Conservation (phyloP, 2,113 vertebrate genomes). For the Melanotaenia duboulayi region DNA sequence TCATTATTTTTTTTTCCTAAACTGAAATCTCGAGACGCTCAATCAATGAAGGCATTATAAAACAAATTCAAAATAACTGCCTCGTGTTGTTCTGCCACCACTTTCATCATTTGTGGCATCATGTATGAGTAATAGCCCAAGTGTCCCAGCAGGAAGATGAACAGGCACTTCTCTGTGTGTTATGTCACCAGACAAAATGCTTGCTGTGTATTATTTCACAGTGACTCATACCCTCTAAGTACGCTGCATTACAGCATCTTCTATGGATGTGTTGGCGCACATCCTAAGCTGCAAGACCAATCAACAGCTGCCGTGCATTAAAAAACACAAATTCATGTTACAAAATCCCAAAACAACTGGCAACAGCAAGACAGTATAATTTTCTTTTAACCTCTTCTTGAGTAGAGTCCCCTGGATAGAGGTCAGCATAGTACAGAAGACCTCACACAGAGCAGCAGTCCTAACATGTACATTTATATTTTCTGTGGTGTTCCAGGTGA, state of each 20-base stretch:
- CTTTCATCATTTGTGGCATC: constrained; percentile 11
- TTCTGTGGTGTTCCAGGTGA: too few relatives aligned
- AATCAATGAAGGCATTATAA: background rate
- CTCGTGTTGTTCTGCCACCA: background rate
- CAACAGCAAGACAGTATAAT: too few relatives aligned
- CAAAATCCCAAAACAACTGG: too few relatives aligned
- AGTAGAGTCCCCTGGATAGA: too few relatives aligned
- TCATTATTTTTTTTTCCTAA: constrained; percentile 22
- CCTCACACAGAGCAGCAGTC: too few relatives aligned
- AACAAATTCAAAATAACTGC: background rate
- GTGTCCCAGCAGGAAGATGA: constrained; percentile 10
- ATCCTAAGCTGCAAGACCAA: background rate
- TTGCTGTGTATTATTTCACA: constrained; percentile 15
- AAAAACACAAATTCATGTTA: background rate
- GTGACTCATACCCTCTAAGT: constrained; percentile 50
- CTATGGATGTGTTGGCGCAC: background rate
- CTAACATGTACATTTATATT: too few relatives aligned
- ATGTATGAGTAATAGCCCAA: background rate
- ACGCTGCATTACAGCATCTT: constrained; percentile 13
- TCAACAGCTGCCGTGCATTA: background rate
- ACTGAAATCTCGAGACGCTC: background rate
- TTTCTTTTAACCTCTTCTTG: too few relatives aligned
- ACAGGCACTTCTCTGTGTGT: constrained; percentile 31
- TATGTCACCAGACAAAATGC: constrained; percentile 43
- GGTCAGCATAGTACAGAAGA: too few relatives aligned